Evolutionary conservation across 2,888 invertebrate genomes (phyloP).

Genomic region (Nebria brevicollis): DNA sequence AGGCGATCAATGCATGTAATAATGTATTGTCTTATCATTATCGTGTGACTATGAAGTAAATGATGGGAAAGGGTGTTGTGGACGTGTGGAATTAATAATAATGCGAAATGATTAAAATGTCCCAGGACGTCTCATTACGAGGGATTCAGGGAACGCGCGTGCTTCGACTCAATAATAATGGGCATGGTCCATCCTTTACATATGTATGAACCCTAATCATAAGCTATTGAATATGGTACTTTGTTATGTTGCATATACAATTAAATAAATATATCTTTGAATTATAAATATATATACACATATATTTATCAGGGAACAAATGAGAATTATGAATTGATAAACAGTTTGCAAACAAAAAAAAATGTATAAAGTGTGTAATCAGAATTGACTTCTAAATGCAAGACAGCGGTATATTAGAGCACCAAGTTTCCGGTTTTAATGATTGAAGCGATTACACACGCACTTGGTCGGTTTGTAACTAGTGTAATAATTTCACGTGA

Average conservation of each 20-base stretch:
- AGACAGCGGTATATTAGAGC: too few relatives aligned
- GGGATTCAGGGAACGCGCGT: conserved; percentile 29
- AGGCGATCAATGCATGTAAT: not conserved
- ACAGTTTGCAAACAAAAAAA: too few relatives aligned
- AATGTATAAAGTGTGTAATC: too few relatives aligned
- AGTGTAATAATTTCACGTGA: conserved; percentile 20
- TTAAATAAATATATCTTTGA: too few relatives aligned
- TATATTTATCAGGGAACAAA: too few relatives aligned
- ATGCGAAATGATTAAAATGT: conserved; percentile 23
- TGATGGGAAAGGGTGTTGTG: not conserved
- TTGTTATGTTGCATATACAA: not conserved
- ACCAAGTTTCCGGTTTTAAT: not conserved
- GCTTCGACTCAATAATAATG: conserved; percentile 15
- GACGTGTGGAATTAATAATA: conserved; percentile 22
- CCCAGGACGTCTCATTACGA: conserved; percentile 28
- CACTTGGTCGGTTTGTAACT: not conserved
- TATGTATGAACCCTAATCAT: conserved; percentile 18
- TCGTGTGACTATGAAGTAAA: not conserved
- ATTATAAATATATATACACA: too few relatives aligned
- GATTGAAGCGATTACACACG: not conserved
- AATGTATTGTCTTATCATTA: conserved; percentile 20
- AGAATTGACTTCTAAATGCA: too few relatives aligned
- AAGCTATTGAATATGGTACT: conserved; percentile 11
- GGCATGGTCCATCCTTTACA: not conserved
- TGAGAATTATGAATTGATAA: too few relatives aligned